A percentile compares a stretch with the other conserved stretches of the same genome.
These are phyloP conservation scores for Ammodramus savannarum DNA, from an alignment of 2,113 vertebrate species.

Conservation along the genomic window DNA sequence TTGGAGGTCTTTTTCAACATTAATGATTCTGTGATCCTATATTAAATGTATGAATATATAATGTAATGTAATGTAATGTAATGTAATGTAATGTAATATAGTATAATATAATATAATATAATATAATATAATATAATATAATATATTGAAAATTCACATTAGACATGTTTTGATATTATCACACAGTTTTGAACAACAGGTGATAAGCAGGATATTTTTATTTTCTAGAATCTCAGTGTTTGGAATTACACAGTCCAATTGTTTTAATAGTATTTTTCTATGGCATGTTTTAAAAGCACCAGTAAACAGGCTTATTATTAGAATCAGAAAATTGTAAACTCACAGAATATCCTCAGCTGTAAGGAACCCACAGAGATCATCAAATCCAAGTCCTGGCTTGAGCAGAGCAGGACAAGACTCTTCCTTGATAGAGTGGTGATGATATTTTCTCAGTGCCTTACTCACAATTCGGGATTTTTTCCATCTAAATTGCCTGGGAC, in stretches of 20 bases:
- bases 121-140: too few species aligned
- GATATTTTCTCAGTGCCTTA: background rate
- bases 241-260: background rate
- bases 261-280: background rate
- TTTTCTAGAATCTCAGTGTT: background rate
- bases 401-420: background rate
- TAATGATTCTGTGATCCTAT: background rate
- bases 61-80: too few species aligned
- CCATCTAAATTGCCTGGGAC: background rate
- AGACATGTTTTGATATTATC: background rate
- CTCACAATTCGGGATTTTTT: background rate
- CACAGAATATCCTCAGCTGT: background rate
- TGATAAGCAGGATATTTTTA: background rate
- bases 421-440: background rate
- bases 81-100: too few species aligned
- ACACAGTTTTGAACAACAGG: background rate
- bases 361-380: too few species aligned
- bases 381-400: too few species aligned
- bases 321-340: background rate
- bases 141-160: background rate
- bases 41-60: too few species aligned
- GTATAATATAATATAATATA: too few species aligned
- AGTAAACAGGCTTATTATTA: background rate
- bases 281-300: background rate
- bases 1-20: background rate